Percentiles rank a stretch among this genome's conserved stretches.
Conservation (phyloP, 2,113 vertebrate species). For the Cryptomyrus ogoouensis region DNA sequence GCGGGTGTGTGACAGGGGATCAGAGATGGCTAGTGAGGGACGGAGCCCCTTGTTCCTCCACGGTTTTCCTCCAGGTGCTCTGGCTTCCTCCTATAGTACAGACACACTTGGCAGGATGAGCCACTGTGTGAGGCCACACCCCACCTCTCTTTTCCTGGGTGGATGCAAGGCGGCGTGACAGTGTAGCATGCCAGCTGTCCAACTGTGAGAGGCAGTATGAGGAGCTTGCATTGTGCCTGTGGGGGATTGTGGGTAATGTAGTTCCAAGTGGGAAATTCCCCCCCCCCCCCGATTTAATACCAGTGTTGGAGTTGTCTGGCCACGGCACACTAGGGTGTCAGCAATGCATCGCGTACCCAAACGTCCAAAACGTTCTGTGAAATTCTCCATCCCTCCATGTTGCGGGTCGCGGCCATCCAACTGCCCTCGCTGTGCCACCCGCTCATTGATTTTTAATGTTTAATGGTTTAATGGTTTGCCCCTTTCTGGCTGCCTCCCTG, state of each 20-base stretch:
- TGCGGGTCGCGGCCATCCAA: neutral
- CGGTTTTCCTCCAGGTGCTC: neutral
- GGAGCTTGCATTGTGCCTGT: neutral
- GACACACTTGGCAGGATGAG: neutral
- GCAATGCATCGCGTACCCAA: no score
- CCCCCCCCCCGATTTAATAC: neutral
- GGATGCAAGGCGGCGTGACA: neutral
- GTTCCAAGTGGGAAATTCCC: neutral
- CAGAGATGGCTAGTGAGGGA: neutral
- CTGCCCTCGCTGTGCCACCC: neutral
- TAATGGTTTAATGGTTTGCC: neutral
- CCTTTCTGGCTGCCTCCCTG: neutral
- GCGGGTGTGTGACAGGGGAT: neutral
- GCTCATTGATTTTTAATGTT: neutral
- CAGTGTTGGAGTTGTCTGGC: neutral
- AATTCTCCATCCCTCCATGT: neutral
- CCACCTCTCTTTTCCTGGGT: neutral
- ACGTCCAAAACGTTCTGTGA: neutral
- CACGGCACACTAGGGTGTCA: neutral
- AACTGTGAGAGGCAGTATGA: neutral
- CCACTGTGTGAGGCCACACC: neutral
- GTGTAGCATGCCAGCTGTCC: neutral
- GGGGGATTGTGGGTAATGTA: slow-evolving; percentile 5
- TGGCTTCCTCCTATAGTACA: neutral
- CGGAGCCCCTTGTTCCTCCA: neutral